phyloP scores from a whole-genome alignment of 2,888 invertebrate species.

The Listrodromus nycthemerus region DNA sequence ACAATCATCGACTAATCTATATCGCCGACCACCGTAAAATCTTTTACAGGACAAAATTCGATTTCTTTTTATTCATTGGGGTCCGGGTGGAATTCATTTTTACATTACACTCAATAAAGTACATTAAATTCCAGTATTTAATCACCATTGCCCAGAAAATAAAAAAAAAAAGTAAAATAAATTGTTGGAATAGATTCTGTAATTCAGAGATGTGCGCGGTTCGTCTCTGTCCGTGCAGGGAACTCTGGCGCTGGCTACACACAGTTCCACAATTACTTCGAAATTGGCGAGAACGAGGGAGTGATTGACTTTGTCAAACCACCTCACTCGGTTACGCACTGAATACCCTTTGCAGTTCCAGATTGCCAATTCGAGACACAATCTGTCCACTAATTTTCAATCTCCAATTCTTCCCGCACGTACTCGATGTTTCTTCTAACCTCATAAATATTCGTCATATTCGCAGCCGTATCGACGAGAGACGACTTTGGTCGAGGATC shows the following conservation, averaged over 20 bases:
- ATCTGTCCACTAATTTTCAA: constrained; percentile 69
- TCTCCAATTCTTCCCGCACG: constrained; percentile 45
- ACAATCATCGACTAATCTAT: constrained; percentile 72
- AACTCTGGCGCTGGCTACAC: background rate
- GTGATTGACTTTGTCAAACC: constrained; percentile 70
- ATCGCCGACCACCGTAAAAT: constrained; percentile 67
- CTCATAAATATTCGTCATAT: background rate
- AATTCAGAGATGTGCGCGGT: background rate
- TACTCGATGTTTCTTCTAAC: background rate
- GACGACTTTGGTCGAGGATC: background rate
- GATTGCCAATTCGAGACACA: constrained; percentile 80
- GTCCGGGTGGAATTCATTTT: background rate
- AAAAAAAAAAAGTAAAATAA: background rate
- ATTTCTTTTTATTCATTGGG: constrained; percentile 3
- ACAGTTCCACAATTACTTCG: constrained; percentile 69
- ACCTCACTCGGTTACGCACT: constrained; percentile 69
- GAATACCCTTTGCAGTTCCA: constrained; percentile 74
- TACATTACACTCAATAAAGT: background rate
- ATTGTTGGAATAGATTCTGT: background rate
- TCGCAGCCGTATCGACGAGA: background rate
- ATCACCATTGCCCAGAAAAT: background rate
- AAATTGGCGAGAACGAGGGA: constrained; percentile 70
- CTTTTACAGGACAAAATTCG: constrained; percentile 24
- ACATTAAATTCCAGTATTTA: background rate
- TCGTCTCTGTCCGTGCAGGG: background rate